phyloP scores from a whole-genome alignment of 2,113 vertebrate genomes.

The Hippocampus zosterae region DNA sequence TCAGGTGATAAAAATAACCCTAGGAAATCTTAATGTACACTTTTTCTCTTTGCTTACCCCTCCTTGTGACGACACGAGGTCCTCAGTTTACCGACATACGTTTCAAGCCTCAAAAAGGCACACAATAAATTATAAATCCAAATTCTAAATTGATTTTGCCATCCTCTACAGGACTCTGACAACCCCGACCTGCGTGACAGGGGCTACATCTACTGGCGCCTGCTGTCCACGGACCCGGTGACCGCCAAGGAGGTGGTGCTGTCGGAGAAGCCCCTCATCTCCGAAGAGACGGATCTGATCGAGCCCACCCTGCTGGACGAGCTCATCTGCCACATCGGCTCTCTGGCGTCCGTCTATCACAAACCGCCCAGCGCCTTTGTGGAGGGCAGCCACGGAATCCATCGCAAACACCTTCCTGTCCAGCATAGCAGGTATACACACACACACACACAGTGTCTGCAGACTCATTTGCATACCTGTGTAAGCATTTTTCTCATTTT shows the following conservation, averaged over 20 bases:
- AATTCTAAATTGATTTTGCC: not conserved
- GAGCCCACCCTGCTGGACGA: slow-evolving; percentile 94
- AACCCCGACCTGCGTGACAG: slow-evolving; percentile 97
- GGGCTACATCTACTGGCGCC: slow-evolving; percentile 98
- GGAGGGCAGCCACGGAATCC: slow-evolving; percentile 95
- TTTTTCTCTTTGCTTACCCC: no score
- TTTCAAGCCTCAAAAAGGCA: no score
- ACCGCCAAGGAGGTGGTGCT: slow-evolving; percentile 97
- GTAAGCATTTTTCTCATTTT: not conserved
- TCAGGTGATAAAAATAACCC: slow-evolving; percentile 74
- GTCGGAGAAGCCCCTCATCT: slow-evolving; percentile 95
- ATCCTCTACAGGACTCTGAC: slow-evolving; percentile 84
- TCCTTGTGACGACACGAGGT: no score
- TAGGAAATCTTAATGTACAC: no score
- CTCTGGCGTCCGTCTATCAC: slow-evolving; percentile 94
- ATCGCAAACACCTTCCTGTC: slow-evolving; percentile 95
- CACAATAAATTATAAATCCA: not conserved
- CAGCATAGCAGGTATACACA: slow-evolving; percentile 87
- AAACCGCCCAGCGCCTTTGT: slow-evolving; percentile 98
- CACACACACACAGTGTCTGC: not conserved
- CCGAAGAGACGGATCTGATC: slow-evolving; percentile 95
- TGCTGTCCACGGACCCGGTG: slow-evolving; percentile 95
- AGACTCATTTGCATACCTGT: not conserved
- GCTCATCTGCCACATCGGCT: slow-evolving; percentile 95
- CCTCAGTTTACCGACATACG: no score